These are phyloP conservation scores for Pangasius larnaudii DNA, from an alignment of 2,797 vertebrate species.

Conservation along the genomic window DNA sequence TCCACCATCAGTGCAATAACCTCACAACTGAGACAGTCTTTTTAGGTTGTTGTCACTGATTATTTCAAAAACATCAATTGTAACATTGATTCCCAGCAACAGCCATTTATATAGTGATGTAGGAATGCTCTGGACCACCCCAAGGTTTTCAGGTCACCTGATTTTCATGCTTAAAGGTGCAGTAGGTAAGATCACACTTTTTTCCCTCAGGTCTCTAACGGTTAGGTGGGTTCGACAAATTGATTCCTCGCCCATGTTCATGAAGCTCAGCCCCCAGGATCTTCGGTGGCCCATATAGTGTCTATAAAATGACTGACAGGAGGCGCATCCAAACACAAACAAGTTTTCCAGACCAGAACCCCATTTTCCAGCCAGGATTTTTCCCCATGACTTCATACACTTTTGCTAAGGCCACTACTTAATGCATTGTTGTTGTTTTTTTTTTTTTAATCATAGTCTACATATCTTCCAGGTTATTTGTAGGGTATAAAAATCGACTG, in stretches of 20 bases:
- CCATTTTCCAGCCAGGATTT: background rate
- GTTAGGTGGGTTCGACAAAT: background rate
- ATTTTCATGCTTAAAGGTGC: too few relatives aligned
- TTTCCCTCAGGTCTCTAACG: background rate
- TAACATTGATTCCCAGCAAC: background rate
- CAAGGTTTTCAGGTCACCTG: too few relatives aligned
- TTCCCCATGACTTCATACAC: background rate
- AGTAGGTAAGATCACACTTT: too few relatives aligned
- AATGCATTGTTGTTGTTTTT: background rate
- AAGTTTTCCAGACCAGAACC: background rate
- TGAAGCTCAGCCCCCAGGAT: background rate
- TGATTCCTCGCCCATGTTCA: too few relatives aligned
- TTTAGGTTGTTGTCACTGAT: too few relatives aligned
- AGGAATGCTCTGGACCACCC: too few relatives aligned
- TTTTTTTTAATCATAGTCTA: background rate
- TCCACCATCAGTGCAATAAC: background rate
- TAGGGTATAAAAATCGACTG: background rate
- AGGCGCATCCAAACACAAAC: background rate
- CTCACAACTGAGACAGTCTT: background rate
- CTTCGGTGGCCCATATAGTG: background rate
- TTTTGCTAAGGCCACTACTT: background rate
- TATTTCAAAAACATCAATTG: too few relatives aligned
- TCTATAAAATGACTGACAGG: background rate
- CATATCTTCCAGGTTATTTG: background rate
- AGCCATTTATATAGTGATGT: background rate